phyloP scores from a whole-genome alignment of 2,888 invertebrate species.

The Andrena camellia region DNA sequence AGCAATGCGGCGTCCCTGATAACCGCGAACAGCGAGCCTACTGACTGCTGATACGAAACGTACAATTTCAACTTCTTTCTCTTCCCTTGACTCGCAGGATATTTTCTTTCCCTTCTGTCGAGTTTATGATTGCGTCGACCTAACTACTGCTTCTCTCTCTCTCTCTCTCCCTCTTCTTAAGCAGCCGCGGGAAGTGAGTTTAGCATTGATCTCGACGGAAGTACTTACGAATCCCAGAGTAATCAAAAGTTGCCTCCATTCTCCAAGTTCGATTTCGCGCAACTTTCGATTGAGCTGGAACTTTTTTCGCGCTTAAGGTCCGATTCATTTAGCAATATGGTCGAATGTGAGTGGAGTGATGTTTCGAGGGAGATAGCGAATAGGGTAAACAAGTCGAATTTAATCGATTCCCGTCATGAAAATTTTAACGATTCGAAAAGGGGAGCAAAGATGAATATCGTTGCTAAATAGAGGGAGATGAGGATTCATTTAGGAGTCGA shows the following conservation, averaged over 20 bases:
- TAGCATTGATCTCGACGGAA: slow-evolving; percentile 13
- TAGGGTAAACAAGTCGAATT: not conserved
- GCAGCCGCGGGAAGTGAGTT: slow-evolving; percentile 15
- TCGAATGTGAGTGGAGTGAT: not conserved
- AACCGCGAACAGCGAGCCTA: not conserved
- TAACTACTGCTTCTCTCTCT: not conserved
- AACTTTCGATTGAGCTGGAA: slow-evolving; percentile 25
- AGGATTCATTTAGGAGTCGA: no score
- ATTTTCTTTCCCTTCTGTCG: not conserved
- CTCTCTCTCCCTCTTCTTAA: not conserved
- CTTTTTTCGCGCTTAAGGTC: not conserved
- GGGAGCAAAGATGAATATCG: not conserved
- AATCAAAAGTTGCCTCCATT: slow-evolving; percentile 33
- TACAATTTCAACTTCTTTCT: not conserved
- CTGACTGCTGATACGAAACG: not conserved
- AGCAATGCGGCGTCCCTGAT: slow-evolving; percentile 21
- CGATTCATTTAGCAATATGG: slow-evolving; percentile 9
- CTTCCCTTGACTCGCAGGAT: not conserved
- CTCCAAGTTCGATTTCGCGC: slow-evolving; percentile 5
- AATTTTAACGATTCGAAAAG: no score
- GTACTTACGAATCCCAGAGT: slow-evolving; percentile 17
- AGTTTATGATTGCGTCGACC: slow-evolving; percentile 27
- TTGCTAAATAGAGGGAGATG: not conserved
- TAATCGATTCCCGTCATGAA: not conserved
- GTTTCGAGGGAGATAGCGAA: not conserved